Conservation (phyloP, 1,140 invertebrate genomes). For the Sitobion miscanthi region DNA sequence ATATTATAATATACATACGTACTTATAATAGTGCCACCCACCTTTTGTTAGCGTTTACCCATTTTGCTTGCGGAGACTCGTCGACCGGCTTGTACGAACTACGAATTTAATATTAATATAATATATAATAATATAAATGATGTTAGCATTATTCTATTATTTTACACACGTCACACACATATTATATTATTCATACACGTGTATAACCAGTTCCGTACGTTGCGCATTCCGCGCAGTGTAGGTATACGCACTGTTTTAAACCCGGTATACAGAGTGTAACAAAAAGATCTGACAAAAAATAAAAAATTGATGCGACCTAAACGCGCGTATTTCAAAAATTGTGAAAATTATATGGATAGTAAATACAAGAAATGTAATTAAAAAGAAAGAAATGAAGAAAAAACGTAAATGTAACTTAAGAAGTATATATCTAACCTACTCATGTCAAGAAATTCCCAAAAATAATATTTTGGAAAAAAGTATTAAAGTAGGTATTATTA, state of each 20-base stretch:
- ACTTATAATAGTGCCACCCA: not conserved
- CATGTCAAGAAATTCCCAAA: too few species aligned
- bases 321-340: too few species aligned
- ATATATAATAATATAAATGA: not conserved
- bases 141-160: not conserved
- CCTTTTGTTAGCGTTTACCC: not conserved
- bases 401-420: too few species aligned
- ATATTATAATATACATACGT: not conserved
- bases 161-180: not conserved
- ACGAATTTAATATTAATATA: not conserved
- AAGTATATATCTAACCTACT: too few species aligned
- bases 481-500: too few species aligned
- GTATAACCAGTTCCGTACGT: not conserved
- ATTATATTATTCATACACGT: not conserved
- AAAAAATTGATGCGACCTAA: too few species aligned
- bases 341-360: too few species aligned
- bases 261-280: not conserved
- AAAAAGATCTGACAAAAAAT: too few species aligned
- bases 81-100: not conserved
- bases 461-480: too few species aligned
- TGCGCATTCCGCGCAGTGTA: not conserved
- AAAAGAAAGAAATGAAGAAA: too few species aligned
- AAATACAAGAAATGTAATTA: too few species aligned
- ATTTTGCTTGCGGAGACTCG: not conserved
- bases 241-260: not conserved